phyloP scores from a whole-genome alignment of 2,888 invertebrate species.

The Mantis religiosa region DNA sequence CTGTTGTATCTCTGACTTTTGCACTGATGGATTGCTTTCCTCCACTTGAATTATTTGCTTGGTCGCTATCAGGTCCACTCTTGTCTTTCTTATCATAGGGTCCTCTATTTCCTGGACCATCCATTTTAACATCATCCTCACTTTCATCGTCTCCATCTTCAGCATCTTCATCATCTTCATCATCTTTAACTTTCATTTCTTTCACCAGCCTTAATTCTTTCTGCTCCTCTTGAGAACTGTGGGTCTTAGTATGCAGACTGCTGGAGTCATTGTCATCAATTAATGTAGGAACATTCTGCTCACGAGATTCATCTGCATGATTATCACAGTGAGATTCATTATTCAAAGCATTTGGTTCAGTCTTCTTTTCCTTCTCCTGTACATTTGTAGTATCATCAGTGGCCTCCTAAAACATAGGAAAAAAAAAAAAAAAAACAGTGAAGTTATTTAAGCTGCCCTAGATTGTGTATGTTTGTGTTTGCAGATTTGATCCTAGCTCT shows the following conservation, averaged over 20 bases:
- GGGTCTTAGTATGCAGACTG: background rate
- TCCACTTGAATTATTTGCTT: background rate
- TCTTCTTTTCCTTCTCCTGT: conserved; percentile 13
- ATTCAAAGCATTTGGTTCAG: conserved; percentile 1
- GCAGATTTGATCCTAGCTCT: no score
- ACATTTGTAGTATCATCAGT: background rate
- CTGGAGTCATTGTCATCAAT: background rate
- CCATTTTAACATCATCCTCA: background rate
- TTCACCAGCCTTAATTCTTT: background rate
- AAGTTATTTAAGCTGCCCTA: no score
- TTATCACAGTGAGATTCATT: background rate
- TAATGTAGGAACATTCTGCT: background rate
- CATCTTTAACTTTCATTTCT: background rate
- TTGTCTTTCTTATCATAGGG: background rate
- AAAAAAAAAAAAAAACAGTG: background rate
- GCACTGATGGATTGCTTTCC: background rate
- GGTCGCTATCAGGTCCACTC: background rate
- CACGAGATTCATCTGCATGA: background rate
- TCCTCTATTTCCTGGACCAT: background rate
- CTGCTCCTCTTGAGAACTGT: background rate
- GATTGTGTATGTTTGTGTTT: no score
- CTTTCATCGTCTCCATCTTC: background rate
- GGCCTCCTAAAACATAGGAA: background rate
- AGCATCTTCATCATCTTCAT: background rate
- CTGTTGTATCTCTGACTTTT: background rate